Evolutionary conservation across 2,888 invertebrate species (phyloP).

Genomic region (Allophyes oxyacanthae): DNA sequence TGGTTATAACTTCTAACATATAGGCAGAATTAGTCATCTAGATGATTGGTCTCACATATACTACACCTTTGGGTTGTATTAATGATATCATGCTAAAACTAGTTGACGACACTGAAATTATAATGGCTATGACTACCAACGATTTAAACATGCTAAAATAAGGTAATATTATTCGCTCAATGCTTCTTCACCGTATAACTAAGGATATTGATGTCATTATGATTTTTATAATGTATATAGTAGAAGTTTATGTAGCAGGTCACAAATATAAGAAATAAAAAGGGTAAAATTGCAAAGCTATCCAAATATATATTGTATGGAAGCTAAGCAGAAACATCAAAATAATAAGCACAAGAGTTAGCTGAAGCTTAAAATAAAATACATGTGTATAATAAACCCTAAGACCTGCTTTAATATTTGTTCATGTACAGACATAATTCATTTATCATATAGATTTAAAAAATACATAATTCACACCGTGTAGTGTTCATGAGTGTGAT

Average conservation of each 20-base stretch:
- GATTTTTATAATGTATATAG: conserved; percentile 16
- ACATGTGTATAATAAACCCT: conserved; percentile 21
- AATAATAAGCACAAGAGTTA: conserved; percentile 58
- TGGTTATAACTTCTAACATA: conserved; percentile 70
- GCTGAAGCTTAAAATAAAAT: conserved; percentile 46
- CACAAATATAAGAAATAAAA: conserved; percentile 39
- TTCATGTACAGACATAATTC: conserved; percentile 3
- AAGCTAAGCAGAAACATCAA: conserved; percentile 56
- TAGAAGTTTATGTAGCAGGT: conserved; percentile 38
- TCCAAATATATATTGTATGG: conserved; percentile 54
- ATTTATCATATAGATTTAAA: background rate
- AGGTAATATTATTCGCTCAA: conserved; percentile 18
- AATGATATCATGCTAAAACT: conserved; percentile 69
- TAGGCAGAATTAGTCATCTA: conserved; percentile 72
- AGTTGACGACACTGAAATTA: conserved; percentile 66
- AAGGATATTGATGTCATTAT: conserved; percentile 1
- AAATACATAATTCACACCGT: conserved; percentile 17
- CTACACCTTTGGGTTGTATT: conserved; percentile 87
- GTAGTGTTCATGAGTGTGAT: conserved; percentile 10
- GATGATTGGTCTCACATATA: conserved; percentile 60
- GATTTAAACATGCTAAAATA: conserved; percentile 29
- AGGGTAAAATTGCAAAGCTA: conserved; percentile 46
- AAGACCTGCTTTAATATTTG: conserved; percentile 7
- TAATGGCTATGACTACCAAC: conserved; percentile 43
- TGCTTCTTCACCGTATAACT: background rate